phyloP scores from a whole-genome alignment of 2,888 invertebrate species.

The Ditylenchus weischeri region DNA sequence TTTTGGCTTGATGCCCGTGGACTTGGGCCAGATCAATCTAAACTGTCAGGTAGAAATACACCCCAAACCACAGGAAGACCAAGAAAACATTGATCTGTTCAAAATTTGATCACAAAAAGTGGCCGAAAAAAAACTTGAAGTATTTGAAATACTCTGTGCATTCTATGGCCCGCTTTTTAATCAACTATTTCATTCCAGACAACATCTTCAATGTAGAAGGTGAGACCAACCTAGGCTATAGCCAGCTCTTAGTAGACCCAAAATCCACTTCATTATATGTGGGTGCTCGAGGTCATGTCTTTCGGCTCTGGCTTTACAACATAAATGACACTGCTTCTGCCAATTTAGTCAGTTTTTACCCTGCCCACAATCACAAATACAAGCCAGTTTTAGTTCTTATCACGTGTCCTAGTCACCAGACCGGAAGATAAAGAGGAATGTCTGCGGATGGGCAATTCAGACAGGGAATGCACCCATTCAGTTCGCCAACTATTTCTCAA shows the following conservation, averaged over 20 bases:
- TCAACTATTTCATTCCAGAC: slow-evolving; percentile 39
- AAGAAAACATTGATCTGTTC: too few species aligned
- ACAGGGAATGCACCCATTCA: slow-evolving; percentile 41
- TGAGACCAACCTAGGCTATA: slow-evolving; percentile 42
- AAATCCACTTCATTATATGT: slow-evolving; percentile 55
- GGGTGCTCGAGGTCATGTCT: slow-evolving; percentile 55
- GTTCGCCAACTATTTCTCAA: slow-evolving; percentile 40
- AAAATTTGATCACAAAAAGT: too few species aligned
- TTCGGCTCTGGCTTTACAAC: slow-evolving; percentile 57
- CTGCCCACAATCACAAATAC: background rate
- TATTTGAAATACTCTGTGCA: too few species aligned
- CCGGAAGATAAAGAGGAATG: slow-evolving; percentile 50
- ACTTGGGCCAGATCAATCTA: too few species aligned
- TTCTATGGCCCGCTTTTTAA: too few species aligned
- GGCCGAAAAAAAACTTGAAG: too few species aligned
- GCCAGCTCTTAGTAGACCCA: slow-evolving; percentile 50
- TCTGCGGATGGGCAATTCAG: slow-evolving; percentile 41
- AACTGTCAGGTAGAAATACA: too few species aligned
- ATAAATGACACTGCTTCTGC: slow-evolving; percentile 56
- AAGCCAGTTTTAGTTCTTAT: slow-evolving; percentile 44
- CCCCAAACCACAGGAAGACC: too few species aligned
- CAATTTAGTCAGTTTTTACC: slow-evolving; percentile 38
- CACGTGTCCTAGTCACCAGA: slow-evolving; percentile 39
- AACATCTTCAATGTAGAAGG: slow-evolving; percentile 48
- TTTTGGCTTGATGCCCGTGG: too few species aligned